Base-by-base conservation (phyloP, 2,888 invertebrate genomes). In the Cacoxenus indagator region DNA sequence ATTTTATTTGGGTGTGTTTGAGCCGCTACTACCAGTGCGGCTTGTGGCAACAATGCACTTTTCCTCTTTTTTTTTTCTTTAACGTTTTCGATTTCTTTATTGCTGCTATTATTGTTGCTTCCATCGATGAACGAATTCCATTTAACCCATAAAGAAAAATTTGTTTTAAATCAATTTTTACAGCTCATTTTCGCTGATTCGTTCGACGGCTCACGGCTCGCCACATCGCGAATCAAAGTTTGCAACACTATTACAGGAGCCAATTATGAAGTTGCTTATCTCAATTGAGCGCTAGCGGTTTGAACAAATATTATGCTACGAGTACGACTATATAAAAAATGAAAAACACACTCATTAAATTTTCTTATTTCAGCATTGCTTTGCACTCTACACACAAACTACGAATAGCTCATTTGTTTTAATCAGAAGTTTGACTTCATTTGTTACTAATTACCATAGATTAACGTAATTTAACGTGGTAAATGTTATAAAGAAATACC, bases 1-100 rank as follows among this genome's bases (percentile, higher is more conserved):
- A 19, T 45, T 69, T 69, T 71, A 72, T 75, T 70, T 67, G 77
- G 76, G 76, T 76, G 76, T 77, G 76, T 71, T 71, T 22, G 61
- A 22, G 2, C 22, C n/a, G n/a, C n/a, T n/a, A n/a, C n/a, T n/a
- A n/a, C n/a, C n/a, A n/a, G n/a, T n/a, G n/a, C n/a, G n/a, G n/a
- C n/a, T n/a, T n/a, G n/a, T n/a, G n/a, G n/a, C n/a, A 59, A 59
- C 31, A 59, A 59, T 29, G 19, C 31, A 31, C 59, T 59, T 29
- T 17, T 19, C 17, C 19, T 59, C 45, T n/a, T n/a, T n/a, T n/a
- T n/a, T n/a, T n/a, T n/a, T n/a, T n/a, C n/a, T n/a, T n/a, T n/a
- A n/a, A n/a, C n/a, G n/a, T n/a, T n/a, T n/a, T n/a, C n/a, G n/a
- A n/a, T n/a, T n/a, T 8, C 5, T 37, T 37, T 68, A 64, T 59